These are phyloP conservation scores for Dinomys branickii DNA, from an alignment of 2,113 vertebrate genomes.

Conservation along the genomic window DNA sequence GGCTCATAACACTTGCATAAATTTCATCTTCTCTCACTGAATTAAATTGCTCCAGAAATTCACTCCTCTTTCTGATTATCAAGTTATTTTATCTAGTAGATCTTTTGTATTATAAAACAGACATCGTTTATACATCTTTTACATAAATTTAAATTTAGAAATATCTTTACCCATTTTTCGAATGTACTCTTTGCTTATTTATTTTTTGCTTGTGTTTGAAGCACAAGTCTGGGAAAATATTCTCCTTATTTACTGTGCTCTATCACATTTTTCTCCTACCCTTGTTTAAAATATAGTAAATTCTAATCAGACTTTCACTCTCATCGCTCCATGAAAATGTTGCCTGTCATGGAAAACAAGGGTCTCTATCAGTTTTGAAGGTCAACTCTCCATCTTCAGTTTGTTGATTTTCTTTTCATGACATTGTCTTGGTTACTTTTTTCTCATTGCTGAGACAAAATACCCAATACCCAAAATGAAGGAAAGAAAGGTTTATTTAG, in stretches of 20 bases:
- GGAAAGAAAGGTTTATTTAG: no score
- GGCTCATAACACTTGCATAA: not conserved
- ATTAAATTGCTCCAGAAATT: not conserved
- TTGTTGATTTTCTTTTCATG: not conserved
- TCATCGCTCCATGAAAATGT: not conserved
- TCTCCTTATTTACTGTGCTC: not conserved
- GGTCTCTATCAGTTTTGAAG: not conserved
- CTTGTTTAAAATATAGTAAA: not conserved
- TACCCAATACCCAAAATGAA: no score
- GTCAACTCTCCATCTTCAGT: not conserved
- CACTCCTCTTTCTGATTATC: fast-evolving
- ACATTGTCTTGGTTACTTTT: no score
- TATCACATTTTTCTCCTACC: not conserved
- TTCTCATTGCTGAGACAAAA: no score
- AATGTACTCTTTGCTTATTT: not conserved
- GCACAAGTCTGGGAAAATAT: not conserved
- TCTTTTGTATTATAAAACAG: not conserved
- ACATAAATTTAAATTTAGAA: not conserved
- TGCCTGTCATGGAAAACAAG: not conserved
- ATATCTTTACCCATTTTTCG: not conserved
- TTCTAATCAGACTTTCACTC: not conserved
- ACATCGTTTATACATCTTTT: not conserved
- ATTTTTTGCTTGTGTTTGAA: not conserved
- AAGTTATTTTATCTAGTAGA: not conserved
- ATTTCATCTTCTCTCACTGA: not conserved